Evolutionary conservation across 92 coral and sea anemone species (phyloP), one percentile per base, ranked within the genome.

Genomic region (Actinernus sp.): DNA sequence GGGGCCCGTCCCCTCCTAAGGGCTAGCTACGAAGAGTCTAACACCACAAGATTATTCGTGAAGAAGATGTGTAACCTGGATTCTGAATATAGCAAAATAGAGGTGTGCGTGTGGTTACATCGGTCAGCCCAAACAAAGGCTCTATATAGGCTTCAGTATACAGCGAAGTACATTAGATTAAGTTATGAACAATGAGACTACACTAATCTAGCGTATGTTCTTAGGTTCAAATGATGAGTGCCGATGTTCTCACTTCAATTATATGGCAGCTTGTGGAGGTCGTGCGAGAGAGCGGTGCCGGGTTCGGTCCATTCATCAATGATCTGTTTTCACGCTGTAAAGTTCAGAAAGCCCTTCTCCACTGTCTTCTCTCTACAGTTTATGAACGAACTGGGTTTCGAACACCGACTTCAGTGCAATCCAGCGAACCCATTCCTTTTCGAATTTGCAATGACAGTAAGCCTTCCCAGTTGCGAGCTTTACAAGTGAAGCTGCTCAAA

Each of bases 251-350:
- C 54, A 49, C 91, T 0, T 77, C 85, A 21, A 51, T 87, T 24
- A 86, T 84, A 28, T 95, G 99, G 99, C 97, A 95, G 68, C 76
- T 95, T 25, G 88, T 91, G 9, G 93, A 92, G 22, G 90, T 95
- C 0, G 99, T 95, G 10, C 82, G 88, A 4, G 99, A 95, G 54
- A 95, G 91, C 39, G 97, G 95, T 7, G 89, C 81, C 29, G 99
- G 97, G 26, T 87, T 91, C 55, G 99, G 99, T 2, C 90, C 97
- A 2, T 95, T 90, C 44, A 86, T 95, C 47, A 91, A 87, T 43
- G 99, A 95, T 58, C 70, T 95, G 83, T 85, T 95, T 51, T 66
- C 97, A 1, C 99, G 99, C 10, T 95, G 99, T 33, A 92, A 88
- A 52, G 99, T 95, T 25, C 99, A 95, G 49, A 95, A 95, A 46